A percentile compares a stretch with the other conserved stretches of the same genome.
phyloP scores from a whole-genome alignment of 53 echinoderm and acorn worm genomes.

The Astropecten irregularis region DNA sequence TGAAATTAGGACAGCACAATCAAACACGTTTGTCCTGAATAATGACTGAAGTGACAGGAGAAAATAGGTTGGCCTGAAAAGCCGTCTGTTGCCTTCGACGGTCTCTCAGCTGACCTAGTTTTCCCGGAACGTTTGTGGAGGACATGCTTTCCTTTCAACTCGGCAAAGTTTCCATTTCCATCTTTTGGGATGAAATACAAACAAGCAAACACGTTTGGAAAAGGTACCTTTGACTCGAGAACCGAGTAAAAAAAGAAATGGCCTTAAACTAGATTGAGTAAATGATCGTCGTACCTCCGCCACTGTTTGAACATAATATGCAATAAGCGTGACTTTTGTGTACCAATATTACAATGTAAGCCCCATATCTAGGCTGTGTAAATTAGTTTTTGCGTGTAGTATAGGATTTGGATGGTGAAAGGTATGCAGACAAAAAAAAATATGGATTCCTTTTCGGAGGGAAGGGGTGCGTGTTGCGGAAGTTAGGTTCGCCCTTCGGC shows the following conservation, averaged over 20 bases:
- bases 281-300: neutral
- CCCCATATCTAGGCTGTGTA: slow-evolving; percentile 31
- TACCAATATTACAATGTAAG: slow-evolving; percentile 11
- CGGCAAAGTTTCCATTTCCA: slow-evolving; percentile 25
- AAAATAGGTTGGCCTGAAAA: slow-evolving; percentile 1
- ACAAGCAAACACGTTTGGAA: neutral
- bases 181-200: slow-evolving; percentile 8
- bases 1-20: too few species aligned
- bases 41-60: slow-evolving; percentile 28
- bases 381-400: slow-evolving; percentile 5
- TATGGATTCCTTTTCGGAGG: too few species aligned
- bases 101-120: slow-evolving; percentile 20
- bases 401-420: neutral
- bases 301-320: neutral
- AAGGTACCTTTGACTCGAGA: too few species aligned
- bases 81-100: neutral
- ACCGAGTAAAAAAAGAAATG: too few species aligned
- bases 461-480: neutral
- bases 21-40: slow-evolving; percentile 19
- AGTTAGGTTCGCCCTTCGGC: slow-evolving; percentile 17
- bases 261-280: slow-evolving; percentile 16
- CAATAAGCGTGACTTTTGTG: slow-evolving; percentile 15
- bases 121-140: neutral
- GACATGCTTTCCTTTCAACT: neutral
- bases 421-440: too few species aligned